A percentile compares a stretch with the other conserved stretches of the same genome.
These are phyloP conservation scores for Betta splendens DNA, from an alignment of 2,797 vertebrate genomes.

Conservation along the genomic window DNA sequence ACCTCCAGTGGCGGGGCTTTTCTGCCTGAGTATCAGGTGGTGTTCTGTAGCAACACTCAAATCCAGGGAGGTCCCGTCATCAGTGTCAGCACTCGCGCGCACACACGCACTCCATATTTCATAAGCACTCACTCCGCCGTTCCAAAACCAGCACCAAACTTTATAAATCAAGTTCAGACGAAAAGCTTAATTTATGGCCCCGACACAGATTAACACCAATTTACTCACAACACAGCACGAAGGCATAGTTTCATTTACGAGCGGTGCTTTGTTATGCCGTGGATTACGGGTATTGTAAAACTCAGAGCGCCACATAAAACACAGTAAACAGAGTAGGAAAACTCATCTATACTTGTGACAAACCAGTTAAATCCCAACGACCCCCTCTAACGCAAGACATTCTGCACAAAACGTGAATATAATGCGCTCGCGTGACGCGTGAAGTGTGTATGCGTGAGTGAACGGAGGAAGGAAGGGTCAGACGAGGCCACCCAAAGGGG, in stretches of 20 bases:
- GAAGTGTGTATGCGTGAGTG: constrained; percentile 29
- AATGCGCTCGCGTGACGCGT: no score
- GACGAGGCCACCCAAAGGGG: constrained; percentile 57
- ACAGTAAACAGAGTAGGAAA: constrained; percentile 54
- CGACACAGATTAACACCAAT: constrained; percentile 65
- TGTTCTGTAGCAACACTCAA: constrained; percentile 62
- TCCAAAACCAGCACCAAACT: constrained; percentile 35
- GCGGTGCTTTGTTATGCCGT: constrained; percentile 53
- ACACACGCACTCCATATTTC: constrained; percentile 21
- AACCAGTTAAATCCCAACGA: constrained; percentile 47
- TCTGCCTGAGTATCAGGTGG: constrained; percentile 54
- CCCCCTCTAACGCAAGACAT: constrained; percentile 24
- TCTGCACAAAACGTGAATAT: no score
- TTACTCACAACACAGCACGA: constrained; percentile 54
- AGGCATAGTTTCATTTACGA: constrained; percentile 61
- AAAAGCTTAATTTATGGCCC: constrained; percentile 55
- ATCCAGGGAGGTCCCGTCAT: constrained; percentile 69
- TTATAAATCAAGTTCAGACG: constrained; percentile 50
- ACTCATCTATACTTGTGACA: constrained; percentile 48
- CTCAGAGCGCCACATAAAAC: constrained; percentile 58
- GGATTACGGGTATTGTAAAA: constrained; percentile 70
- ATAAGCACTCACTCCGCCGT: constrained; percentile 25
- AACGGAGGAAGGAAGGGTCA: constrained; percentile 63
- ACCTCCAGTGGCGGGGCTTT: constrained; percentile 54
- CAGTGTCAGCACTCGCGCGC: constrained; percentile 41